Percentiles rank a stretch among this genome's conserved stretches.
Evolutionary conservation across 1,140 invertebrate genomes (phyloP).

Genomic region (Pseudachorutes palmiensis): DNA sequence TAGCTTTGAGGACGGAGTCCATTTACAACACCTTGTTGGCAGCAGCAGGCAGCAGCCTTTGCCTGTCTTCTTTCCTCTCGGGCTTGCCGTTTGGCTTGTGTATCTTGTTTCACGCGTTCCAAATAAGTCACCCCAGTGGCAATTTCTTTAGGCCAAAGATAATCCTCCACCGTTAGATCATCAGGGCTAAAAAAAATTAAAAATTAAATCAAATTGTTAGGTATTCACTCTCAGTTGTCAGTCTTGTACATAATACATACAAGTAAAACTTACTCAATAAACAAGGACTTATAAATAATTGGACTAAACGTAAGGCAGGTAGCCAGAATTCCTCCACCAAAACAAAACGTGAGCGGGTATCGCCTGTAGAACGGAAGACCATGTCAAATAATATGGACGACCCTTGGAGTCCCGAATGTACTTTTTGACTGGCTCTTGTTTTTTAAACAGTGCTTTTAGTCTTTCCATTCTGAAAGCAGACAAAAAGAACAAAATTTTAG

Average conservation of each 20-base stretch:
- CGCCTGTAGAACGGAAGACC: slow-evolving; percentile 21
- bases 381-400: slow-evolving; percentile 24
- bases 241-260: not conserved
- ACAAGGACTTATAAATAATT: slow-evolving; percentile 19
- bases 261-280: slow-evolving; percentile 6
- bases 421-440: not conserved
- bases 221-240: not conserved
- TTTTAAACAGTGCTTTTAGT: not conserved
- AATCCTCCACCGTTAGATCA: not conserved
- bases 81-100: not conserved
- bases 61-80: not conserved
- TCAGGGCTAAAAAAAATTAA: not conserved
- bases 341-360: slow-evolving; percentile 18
- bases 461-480: not conserved
- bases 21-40: slow-evolving; percentile 44
- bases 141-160: not conserved
- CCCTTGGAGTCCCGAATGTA: slow-evolving; percentile 17
- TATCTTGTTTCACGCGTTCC: not conserved
- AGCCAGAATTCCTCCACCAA: slow-evolving; percentile 2
- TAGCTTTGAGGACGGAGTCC: slow-evolving; percentile 69
- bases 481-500: slow-evolving; percentile 4
- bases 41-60: not conserved
- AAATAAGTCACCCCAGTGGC: not conserved
- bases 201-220: not conserved
- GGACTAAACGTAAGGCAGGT: slow-evolving; percentile 14